Conservation (phyloP, 1,140 invertebrate species). For the Drosophila navojoa region DNA sequence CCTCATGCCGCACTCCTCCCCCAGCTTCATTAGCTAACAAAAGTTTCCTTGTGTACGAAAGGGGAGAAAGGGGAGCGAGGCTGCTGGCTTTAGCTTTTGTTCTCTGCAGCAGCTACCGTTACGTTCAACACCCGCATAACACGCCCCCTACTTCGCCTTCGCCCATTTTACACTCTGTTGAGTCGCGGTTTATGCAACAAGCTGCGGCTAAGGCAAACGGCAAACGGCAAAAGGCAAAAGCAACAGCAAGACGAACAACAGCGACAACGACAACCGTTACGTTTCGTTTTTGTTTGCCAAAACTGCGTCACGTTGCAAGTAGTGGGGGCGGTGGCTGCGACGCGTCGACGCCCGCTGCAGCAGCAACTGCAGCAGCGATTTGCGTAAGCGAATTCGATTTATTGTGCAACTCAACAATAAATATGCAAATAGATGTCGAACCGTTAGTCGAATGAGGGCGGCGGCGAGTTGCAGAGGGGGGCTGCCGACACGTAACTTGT, state of each 20-base stretch:
- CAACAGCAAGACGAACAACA: constrained; percentile 27
- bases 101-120: constrained; percentile 10
- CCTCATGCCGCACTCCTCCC: no score
- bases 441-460: constrained; percentile 2
- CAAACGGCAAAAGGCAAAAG: constrained; percentile 31
- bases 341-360: constrained; percentile 24
- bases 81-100: background rate
- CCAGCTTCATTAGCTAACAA: no score
- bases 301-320: constrained; percentile 76
- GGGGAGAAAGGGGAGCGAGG: background rate
- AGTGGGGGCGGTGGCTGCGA: constrained; percentile 18
- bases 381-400: constrained; percentile 73
- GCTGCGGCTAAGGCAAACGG: constrained; percentile 26
- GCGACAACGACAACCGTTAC: constrained; percentile 25
- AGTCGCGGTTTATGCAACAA: constrained; percentile 66
- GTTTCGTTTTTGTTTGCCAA: constrained; percentile 67
- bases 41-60: background rate
- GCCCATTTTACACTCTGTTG: constrained; percentile 64
- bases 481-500: constrained; percentile 46
- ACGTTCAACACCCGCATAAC: constrained; percentile 6
- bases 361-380: constrained; percentile 55
- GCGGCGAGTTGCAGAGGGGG: background rate
- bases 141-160: background rate
- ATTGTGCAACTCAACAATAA: constrained; percentile 45
- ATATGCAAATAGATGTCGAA: constrained; percentile 48